Evolutionary conservation across 2,888 invertebrate genomes (phyloP), one percentile per base, ranked within the genome.

Genomic region (Plebejus argus): DNA sequence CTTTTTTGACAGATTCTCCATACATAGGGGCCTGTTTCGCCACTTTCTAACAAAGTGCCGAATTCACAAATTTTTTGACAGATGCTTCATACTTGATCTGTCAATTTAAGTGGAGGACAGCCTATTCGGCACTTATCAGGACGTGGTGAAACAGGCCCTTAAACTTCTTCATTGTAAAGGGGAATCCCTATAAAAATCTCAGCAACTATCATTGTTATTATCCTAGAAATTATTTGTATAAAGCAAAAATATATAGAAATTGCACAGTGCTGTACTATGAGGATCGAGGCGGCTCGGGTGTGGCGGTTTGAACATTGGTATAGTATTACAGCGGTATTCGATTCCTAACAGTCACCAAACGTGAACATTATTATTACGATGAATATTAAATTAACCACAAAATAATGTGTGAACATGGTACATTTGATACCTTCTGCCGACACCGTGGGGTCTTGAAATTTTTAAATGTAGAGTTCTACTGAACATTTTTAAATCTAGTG

Each of bases 351-450:
- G 28, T 12, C 66, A 66, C 66, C 66, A 66, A 66, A 66, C 28
- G 66, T 28, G 28, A 66, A 66, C 66, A 66, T 66, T 66, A 66
- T 66, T 66, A 66, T 66, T 66, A 66, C 66, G 66, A 66, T 66
- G 66, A 66, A 66, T 66, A 66, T 66, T 66, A 66, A 33, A 66
- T 66, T 66, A 66, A 66, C 66, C 66, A 66, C 66, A 66, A 28
- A 66, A 66, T 66, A 18, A 66, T 66, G 12, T 28, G 66, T 33
- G 28, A 66, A 66, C 66, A 66, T 28, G 66, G 4, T 61, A 33
- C 6, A 66, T 66, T 66, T 66, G 66, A 66, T 66, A 15, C 2
- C 5, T 33, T 66, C 12, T 66, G 66, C 15, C 28, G 12, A 6
- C 28, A 28, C 3, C 28, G 15, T 66, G 15, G 23, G 4, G 7